phyloP scores from a whole-genome alignment of 2,888 invertebrate species.

The Drosophila eohydei region DNA sequence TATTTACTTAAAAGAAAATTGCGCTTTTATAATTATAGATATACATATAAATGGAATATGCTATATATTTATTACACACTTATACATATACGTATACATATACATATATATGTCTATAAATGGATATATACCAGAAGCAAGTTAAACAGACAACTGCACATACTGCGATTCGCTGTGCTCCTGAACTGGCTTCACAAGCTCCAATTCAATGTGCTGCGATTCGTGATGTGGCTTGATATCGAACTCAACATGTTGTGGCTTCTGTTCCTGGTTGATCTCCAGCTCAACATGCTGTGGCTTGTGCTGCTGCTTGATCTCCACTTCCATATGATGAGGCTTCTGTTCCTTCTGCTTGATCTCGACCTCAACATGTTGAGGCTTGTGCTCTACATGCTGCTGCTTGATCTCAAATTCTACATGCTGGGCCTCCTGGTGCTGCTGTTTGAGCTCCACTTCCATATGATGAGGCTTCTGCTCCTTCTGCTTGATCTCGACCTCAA shows the following conservation, averaged over 20 bases:
- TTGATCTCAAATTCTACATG: conserved; percentile 21
- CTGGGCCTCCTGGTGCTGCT: neutral
- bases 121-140: neutral
- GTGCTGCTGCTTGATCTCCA: conserved; percentile 19
- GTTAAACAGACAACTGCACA: conserved; percentile 14
- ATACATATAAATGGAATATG: neutral
- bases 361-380: conserved; percentile 1
- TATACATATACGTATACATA: neutral
- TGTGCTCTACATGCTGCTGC: neutral
- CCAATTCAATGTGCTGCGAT: conserved; percentile 18
- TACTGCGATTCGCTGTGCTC: conserved; percentile 6
- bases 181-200: conserved; percentile 1
- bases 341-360: conserved; percentile 16
- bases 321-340: conserved; percentile 3
- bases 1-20: conserved; percentile 22
- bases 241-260: conserved; percentile 13
- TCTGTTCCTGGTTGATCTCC: conserved; percentile 13
- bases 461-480: conserved; percentile 6
- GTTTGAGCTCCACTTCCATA: conserved; percentile 19
- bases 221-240: conserved; percentile 1
- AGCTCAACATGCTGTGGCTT: conserved; percentile 7
- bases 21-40: conserved; percentile 6
- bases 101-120: conserved; percentile 1
- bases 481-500: conserved; percentile 19
- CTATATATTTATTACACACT: conserved; percentile 2